Evolutionary conservation across 2,888 invertebrate species (phyloP), one percentile per base, ranked within the genome.

Genomic region (Leptarthrus brevirostris): DNA sequence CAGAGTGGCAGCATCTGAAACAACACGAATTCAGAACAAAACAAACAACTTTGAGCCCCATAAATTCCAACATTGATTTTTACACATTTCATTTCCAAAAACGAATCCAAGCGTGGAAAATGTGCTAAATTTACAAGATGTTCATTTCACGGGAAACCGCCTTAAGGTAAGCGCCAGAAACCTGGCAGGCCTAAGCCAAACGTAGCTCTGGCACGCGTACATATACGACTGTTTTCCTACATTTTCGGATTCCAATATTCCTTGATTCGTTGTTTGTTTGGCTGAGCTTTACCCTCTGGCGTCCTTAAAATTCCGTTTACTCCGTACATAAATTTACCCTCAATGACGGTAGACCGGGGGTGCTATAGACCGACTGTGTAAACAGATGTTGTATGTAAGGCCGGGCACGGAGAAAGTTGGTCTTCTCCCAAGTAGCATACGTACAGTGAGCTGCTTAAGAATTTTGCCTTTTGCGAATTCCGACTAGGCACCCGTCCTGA

Each of bases 271-370:
- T 71, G 71, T 74, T 74, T 74, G 74, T 61, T 74, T 52, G 71
- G 74, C 71, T 71, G 70, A 71, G 74, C 71, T 74, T 34, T 30
- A 64, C 74, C 74, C 74, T 74, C 56, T 71, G 74, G 74, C 74
- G 36, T 74, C 74, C 64, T 71, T n/a, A 20, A 71, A 71, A 74
- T 74, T 61, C 71, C 70, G 74, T 74, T 74, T 71, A 36, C 34
- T 49, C 36, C 34, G 49, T 58, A 24, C 56, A 56, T 72, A 72
- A 58, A 58, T 72, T 56, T 58, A 20, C 18, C 26, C n/a, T 12
- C 12, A 40, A 3, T 12, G 40, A 30, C 30, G 30, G n/a, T 40
- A n/a, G 40, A 8, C n/a, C n/a, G n/a, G 40, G 0, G 12, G 1
- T 3, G 30, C 30, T 30, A 8, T 40, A 40, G 40, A 40, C 12